Conservation (phyloP, 2,113 vertebrate species). For the Cariama cristata region DNA sequence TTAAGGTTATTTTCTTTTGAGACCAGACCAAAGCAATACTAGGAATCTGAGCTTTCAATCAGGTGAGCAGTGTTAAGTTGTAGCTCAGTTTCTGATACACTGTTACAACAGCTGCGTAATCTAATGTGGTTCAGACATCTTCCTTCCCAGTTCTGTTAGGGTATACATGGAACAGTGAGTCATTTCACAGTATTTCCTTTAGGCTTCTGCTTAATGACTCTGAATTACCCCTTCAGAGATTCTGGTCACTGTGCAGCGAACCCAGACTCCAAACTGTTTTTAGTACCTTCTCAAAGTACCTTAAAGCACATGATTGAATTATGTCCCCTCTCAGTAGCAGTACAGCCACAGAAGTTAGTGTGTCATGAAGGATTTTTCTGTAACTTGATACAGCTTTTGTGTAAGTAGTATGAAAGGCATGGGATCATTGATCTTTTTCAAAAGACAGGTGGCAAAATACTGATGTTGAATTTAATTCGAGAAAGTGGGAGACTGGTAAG, state of each 20-base stretch:
- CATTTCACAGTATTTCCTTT: not conserved
- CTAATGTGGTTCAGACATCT: not conserved
- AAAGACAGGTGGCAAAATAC: conserved; percentile 42
- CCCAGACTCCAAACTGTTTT: not conserved
- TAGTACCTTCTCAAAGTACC: not conserved
- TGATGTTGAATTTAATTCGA: conserved; percentile 8
- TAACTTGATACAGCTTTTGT: not conserved
- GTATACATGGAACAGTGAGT: not conserved
- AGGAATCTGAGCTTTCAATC: not conserved
- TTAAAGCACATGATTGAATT: not conserved
- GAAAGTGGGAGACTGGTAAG: conserved; percentile 53
- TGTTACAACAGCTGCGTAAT: not conserved
- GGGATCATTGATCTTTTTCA: conserved; percentile 6
- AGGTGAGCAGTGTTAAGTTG: not conserved
- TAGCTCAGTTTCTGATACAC: not conserved
- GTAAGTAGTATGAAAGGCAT: not conserved
- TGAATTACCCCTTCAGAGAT: not conserved
- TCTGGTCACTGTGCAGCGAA: not conserved
- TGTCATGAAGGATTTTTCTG: not conserved
- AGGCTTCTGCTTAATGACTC: not conserved
- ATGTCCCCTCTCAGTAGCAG: not conserved
- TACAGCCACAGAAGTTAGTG: not conserved
- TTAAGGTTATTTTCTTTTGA: not conserved
- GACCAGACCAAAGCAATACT: not conserved
- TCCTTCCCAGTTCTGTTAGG: not conserved